A percentile compares a stretch with the other conserved stretches of the same genome.
Conservation (phyloP, 2,888 invertebrate species). For the Embidobia sp. region DNA sequence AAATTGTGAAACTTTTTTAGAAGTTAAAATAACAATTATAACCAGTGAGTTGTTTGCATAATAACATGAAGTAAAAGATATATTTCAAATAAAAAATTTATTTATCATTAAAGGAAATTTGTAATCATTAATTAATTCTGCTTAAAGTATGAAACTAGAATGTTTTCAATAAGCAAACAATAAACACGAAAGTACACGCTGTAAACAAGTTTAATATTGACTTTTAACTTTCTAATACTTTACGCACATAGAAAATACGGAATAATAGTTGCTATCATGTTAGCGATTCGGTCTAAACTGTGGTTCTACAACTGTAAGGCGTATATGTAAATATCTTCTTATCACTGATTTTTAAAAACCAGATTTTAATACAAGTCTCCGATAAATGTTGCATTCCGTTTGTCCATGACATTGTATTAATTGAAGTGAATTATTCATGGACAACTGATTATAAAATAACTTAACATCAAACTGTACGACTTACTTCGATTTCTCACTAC, state of each 20-base stretch:
- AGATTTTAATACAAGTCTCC: neutral
- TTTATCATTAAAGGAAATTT: no score
- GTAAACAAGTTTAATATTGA: neutral
- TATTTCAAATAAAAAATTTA: no score
- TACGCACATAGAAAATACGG: constrained; percentile 12
- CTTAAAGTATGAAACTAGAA: no score
- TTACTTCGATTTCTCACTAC: no score
- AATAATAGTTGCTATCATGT: constrained; percentile 5
- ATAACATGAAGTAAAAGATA: no score
- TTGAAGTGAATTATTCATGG: no score
- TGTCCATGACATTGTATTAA: no score
- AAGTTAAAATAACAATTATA: no score
- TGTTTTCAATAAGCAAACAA: neutral
- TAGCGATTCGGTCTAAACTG: neutral
- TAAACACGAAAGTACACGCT: neutral
- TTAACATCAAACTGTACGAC: no score
- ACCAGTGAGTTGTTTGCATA: no score
- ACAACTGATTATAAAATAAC: no score
- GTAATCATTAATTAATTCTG: neutral
- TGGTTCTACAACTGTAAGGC: neutral
- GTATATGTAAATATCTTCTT: neutral
- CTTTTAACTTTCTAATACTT: neutral
- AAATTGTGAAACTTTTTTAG: no score
- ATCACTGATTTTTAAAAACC: neutral
- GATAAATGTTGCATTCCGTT: neutral